Percentiles rank a stretch among this genome's conserved stretches.
Conservation (phyloP, 2,888 invertebrate species). For the Homarus gammarus region DNA sequence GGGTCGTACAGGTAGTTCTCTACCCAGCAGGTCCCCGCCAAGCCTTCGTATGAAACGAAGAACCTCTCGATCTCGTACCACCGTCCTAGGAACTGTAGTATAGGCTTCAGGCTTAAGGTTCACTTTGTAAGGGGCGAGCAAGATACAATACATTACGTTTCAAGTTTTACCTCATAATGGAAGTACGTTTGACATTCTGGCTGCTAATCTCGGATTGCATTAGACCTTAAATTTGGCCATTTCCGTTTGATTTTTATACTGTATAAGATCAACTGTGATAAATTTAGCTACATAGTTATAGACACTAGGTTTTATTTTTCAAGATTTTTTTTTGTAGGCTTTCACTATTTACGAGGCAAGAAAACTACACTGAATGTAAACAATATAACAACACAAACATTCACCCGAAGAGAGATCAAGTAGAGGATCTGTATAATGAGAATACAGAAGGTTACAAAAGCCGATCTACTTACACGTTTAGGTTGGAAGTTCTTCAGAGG, state of each 20-base stretch:
- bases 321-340: no score
- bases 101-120: neutral
- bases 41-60: slow-evolving; percentile 66
- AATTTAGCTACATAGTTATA: no score
- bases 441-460: neutral
- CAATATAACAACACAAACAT: no score
- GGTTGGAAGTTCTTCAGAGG: slow-evolving; percentile 44
- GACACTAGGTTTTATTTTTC: no score
- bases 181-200: neutral
- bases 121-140: no score
- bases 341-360: no score
- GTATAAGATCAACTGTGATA: no score
- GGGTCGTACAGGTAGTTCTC: slow-evolving; percentile 62
- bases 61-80: slow-evolving; percentile 71
- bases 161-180: neutral
- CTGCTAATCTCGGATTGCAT: no score
- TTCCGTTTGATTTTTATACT: no score
- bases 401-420: no score
- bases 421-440: neutral
- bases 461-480: slow-evolving; percentile 16
- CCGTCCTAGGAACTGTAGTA: slow-evolving; percentile 69
- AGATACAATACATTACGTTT: neutral
- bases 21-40: slow-evolving; percentile 72
- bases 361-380: no score
- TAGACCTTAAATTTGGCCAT: no score